Evolutionary conservation across 2,797 vertebrate species (phyloP).

Genomic region (Danionella dracula): DNA sequence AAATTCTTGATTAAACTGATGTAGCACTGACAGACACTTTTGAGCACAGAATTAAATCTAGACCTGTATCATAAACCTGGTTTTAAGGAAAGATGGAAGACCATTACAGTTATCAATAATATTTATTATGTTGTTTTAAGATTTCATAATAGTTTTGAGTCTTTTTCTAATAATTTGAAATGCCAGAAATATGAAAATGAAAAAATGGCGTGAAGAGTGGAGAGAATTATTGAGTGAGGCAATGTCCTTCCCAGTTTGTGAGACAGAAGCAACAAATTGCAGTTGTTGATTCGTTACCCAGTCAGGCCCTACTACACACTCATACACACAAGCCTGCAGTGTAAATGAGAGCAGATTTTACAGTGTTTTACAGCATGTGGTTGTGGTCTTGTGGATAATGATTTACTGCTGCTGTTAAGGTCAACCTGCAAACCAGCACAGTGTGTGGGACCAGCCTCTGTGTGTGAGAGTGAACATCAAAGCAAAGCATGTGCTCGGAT

Average conservation of each 20-base stretch:
- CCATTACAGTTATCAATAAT: no score
- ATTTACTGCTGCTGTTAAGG: constrained; percentile 67
- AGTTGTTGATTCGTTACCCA: constrained; percentile 42
- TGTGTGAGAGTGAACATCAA: neutral
- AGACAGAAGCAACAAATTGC: constrained; percentile 29
- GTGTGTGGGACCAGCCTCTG: constrained; percentile 22
- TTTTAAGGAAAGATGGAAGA: no score
- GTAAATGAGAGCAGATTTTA: constrained; percentile 31
- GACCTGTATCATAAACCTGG: no score
- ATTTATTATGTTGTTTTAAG: no score
- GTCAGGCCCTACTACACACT: constrained; percentile 36
- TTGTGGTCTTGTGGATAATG: constrained; percentile 58
- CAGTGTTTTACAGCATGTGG: constrained; percentile 52
- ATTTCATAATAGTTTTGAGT: no score
- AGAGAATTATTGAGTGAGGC: neutral
- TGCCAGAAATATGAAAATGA: no score
- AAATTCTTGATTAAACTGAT: no score
- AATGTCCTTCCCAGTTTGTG: constrained; percentile 1
- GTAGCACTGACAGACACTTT: no score
- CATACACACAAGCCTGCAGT: constrained; percentile 14
- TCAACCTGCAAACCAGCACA: constrained; percentile 45
- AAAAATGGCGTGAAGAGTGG: neutral
- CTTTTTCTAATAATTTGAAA: no score
- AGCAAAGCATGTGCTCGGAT: no score
- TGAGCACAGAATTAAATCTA: no score